These are phyloP conservation scores for Bolborhynchus lineola DNA, from an alignment of 2,113 vertebrate species.

Conservation along the genomic window DNA sequence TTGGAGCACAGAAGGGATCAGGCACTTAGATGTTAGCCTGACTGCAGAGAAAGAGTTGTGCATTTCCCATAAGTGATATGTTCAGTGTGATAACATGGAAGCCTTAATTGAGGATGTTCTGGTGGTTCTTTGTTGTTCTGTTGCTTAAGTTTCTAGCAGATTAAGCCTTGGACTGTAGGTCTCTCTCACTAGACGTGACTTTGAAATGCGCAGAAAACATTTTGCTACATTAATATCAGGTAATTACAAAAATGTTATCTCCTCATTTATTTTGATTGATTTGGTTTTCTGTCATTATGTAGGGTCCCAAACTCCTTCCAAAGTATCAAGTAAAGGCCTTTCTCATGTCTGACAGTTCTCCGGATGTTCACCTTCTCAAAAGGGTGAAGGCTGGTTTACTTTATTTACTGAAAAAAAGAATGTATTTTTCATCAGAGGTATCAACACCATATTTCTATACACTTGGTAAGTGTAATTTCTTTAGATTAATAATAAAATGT, in stretches of 20 bases:
- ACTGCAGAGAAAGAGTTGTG: not conserved
- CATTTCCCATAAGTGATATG: not conserved
- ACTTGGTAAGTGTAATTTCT: conserved; percentile 73
- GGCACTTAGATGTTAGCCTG: not conserved
- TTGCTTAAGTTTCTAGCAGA: not conserved
- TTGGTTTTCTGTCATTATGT: not conserved
- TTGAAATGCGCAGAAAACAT: not conserved
- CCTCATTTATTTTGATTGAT: not conserved
- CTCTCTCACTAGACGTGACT: not conserved
- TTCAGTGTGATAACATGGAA: not conserved
- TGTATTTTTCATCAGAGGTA: conserved; percentile 85
- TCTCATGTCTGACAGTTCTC: conserved; percentile 54
- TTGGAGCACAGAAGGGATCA: not conserved
- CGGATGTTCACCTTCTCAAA: conserved; percentile 80
- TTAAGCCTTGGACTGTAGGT: not conserved
- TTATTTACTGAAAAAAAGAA: conserved; percentile 81
- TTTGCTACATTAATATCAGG: not conserved
- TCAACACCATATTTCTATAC: conserved; percentile 87
- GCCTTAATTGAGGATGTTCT: not conserved
- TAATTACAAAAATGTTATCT: not conserved
- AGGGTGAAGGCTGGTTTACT: conserved; percentile 79
- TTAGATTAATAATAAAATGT: not conserved
- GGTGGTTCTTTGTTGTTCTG: not conserved
- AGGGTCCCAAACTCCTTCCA: conserved; percentile 80
- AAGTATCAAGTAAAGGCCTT: conserved; percentile 83